Evolutionary conservation across 2,797 vertebrate species (phyloP), one percentile per base, ranked within the genome.

Genomic region (Acrossocheilus wenchowensis): DNA sequence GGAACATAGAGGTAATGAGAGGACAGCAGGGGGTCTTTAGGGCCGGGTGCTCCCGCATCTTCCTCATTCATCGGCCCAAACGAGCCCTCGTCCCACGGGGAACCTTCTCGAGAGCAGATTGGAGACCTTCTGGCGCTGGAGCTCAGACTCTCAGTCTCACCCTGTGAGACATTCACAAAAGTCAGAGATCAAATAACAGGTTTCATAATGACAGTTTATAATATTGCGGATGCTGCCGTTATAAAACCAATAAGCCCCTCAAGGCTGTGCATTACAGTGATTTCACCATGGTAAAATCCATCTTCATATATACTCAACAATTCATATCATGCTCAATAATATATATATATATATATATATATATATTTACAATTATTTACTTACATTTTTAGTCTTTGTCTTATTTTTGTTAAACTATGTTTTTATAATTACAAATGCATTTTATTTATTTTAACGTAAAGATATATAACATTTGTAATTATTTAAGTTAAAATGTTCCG

Each of bases 1-100:
- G 96, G 97, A 43, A 99, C 93, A 1, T 96, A 97, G 78, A 98
- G 95, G 92, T 96, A 98, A 68, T 96, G 98, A 34, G 95, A 92
- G 0, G 92, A 92, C 57, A 89, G 93, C 34, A 80, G 7, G 0
- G 75, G 74, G 69, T 93, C 92, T 0, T 48, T 73, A 83, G 90
- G 75, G 81, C 34, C 41, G 77, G 7, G 36, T 15, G 52, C 15
- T 15, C 54, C 0, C 0, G 5, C 36, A 1, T 79, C 82, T n/a
- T 78, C 45, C 45, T 82, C 75, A 73, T 66, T 39, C 78, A 36
- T 12, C 0, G n/a, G 30, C 68, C 83, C 72, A 5, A 74, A 30
- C 2, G 78, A 87, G 60, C 73, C 36, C 66, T 78, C 64, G 57
- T 75, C 79, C 64, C 74, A 69, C 5, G 66, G 39, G 9, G 81